Percentiles rank a stretch among this genome's conserved stretches.
Evolutionary conservation across 2,113 vertebrate species (phyloP).

Genomic region (Noctilio leporinus): DNA sequence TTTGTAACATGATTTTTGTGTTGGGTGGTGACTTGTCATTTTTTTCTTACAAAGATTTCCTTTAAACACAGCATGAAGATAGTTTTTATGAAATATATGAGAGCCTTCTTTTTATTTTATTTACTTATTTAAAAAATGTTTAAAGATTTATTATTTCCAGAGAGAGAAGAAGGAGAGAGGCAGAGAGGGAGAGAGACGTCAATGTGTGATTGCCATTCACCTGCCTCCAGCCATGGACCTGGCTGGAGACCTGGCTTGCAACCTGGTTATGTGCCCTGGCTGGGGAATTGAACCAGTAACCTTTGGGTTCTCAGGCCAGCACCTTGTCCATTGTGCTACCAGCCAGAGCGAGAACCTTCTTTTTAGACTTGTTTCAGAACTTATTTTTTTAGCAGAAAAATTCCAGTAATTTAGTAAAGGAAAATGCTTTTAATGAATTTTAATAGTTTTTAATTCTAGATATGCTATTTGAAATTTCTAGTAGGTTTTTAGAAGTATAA

Average conservation of each 20-base stretch:
- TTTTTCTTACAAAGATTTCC: neutral
- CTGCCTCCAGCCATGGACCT: too few species aligned
- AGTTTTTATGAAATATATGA: neutral
- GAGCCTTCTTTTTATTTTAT: neutral
- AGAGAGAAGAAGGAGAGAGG: too few species aligned
- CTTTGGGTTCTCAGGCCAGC: too few species aligned
- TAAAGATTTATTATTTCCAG: too few species aligned
- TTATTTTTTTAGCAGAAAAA: neutral
- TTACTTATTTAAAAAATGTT: too few species aligned
- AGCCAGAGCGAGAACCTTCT: too few species aligned
- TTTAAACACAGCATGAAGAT: neutral
- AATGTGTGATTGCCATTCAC: too few species aligned
- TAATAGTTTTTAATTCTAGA: neutral
- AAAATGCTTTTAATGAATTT: neutral
- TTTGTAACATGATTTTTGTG: neutral
- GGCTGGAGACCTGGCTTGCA: too few species aligned
- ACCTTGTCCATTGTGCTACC: too few species aligned
- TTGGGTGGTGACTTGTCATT: neutral
- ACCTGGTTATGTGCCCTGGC: too few species aligned
- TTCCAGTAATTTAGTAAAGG: constrained; percentile 9
- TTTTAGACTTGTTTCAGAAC: neutral
- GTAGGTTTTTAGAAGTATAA: neutral
- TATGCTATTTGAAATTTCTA: constrained; percentile 16
- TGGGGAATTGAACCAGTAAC: too few species aligned
- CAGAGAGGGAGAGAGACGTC: too few species aligned